phyloP scores from a whole-genome alignment of 2,797 vertebrate species.

The Bradypodion ventrale region DNA sequence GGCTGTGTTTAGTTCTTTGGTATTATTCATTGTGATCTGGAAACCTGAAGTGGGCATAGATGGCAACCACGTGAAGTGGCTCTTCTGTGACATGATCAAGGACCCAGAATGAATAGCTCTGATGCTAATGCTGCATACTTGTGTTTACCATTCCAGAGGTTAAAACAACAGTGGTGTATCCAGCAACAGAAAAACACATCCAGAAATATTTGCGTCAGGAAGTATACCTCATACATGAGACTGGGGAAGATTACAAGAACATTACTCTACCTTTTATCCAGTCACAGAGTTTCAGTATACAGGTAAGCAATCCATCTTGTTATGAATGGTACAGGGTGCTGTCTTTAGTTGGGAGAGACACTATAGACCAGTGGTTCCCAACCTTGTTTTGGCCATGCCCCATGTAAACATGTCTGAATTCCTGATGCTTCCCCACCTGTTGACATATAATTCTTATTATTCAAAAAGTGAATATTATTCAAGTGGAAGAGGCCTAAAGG shows the following conservation, averaged over 20 bases:
- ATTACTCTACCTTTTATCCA: conserved; percentile 88
- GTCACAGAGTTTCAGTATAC: conserved; percentile 87
- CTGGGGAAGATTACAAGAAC: conserved; percentile 80
- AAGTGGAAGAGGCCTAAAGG: too few species aligned
- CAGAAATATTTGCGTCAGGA: conserved; percentile 90
- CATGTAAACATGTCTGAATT: background rate
- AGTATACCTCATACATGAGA: conserved; percentile 84
- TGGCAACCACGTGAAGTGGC: background rate
- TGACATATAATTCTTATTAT: too few species aligned
- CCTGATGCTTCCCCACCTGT: too few species aligned
- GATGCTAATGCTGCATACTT: background rate
- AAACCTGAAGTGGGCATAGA: background rate
- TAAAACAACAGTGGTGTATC: conserved; percentile 91
- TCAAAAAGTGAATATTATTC: too few species aligned
- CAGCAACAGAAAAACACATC: conserved; percentile 92
- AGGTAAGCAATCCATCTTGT: conserved; percentile 75
- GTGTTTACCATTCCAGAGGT: conserved; percentile 78
- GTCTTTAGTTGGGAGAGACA: background rate
- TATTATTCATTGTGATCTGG: background rate
- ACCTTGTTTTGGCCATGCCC: background rate
- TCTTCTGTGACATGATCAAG: background rate
- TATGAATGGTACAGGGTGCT: too few species aligned
- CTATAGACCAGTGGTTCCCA: too few species aligned
- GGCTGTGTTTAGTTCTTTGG: background rate
- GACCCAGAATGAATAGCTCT: rapidly evolving